These are phyloP conservation scores for Bemisia tabaci DNA, from an alignment of 1,140 invertebrate species.

Conservation along the genomic window DNA sequence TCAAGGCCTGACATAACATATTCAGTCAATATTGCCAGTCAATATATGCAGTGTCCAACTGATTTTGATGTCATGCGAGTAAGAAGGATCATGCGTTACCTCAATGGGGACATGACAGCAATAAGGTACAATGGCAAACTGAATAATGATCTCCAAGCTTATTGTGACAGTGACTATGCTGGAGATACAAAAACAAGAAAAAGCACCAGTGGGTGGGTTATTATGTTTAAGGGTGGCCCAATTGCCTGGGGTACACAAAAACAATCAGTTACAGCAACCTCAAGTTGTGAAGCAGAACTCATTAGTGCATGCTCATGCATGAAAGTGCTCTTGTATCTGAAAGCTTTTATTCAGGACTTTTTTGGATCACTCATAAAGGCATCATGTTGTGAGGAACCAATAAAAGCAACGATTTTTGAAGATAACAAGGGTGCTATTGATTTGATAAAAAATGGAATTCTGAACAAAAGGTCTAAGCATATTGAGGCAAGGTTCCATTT, in stretches of 20 bases:
- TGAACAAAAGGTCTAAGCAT: background rate
- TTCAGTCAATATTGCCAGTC: conserved; percentile 7
- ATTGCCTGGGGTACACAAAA: conserved; percentile 15
- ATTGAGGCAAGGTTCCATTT: conserved; percentile 19
- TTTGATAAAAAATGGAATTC: background rate
- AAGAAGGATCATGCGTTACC: conserved; percentile 27
- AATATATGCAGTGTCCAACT: conserved; percentile 17
- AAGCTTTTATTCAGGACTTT: conserved; percentile 12
- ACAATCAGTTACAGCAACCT: conserved; percentile 14
- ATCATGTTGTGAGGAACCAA: conserved; percentile 1
- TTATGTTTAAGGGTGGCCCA: conserved; percentile 10
- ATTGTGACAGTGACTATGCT: conserved; percentile 16
- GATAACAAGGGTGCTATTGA: conserved; percentile 10
- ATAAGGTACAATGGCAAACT: conserved; percentile 4
- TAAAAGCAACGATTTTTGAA: conserved; percentile 20
- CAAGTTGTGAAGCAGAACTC: conserved; percentile 14
- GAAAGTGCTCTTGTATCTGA: conserved; percentile 18
- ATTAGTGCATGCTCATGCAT: conserved; percentile 9
- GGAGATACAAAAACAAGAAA: conserved; percentile 2
- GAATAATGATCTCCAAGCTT: conserved; percentile 3
- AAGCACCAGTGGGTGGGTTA: conserved; percentile 15
- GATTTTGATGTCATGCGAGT: conserved; percentile 22
- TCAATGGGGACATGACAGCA: conserved; percentile 23
- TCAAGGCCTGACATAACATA: conserved; percentile 17
- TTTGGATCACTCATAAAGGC: background rate